Evolutionary conservation across 2,113 vertebrate species (phyloP).

Genomic region (Rattus rattus): DNA sequence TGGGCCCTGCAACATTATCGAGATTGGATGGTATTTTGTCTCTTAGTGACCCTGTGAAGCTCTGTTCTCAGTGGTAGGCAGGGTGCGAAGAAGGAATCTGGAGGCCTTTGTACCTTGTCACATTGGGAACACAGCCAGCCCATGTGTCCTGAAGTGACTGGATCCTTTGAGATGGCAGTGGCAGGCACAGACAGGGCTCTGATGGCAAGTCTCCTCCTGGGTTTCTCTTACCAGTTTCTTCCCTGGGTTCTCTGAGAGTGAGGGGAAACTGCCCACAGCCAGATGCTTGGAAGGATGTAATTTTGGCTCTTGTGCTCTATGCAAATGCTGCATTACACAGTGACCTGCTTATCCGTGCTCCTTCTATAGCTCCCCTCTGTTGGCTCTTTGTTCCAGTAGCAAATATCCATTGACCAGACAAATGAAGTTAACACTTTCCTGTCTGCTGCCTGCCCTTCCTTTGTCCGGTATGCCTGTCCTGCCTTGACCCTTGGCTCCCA

Average conservation of each 20-base stretch:
- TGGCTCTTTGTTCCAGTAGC: conserved; percentile 37
- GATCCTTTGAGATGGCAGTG: not conserved
- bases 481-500: not conserved
- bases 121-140: not conserved
- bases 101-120: conserved; percentile 29
- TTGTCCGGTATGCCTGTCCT: not conserved
- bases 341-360: not conserved
- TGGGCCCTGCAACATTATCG: not conserved
- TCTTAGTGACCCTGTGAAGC: not conserved
- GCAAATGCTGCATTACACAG: conserved; percentile 19
- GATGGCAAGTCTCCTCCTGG: not conserved
- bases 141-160: not conserved
- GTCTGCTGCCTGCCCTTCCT: not conserved
- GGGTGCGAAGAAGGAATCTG: not conserved
- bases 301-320: not conserved
- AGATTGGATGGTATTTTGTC: not conserved
- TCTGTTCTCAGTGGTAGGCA: not conserved
- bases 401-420: not conserved
- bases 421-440: conserved; percentile 8
- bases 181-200: not conserved
- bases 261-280: not conserved
- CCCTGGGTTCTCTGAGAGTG: not conserved
- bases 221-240: not conserved
- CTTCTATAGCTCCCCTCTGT: not conserved
- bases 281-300: not conserved